Percentiles rank a stretch among this genome's conserved stretches.
Conservation (phyloP, 2,797 vertebrate species). For the Helarctos malayanus region DNA sequence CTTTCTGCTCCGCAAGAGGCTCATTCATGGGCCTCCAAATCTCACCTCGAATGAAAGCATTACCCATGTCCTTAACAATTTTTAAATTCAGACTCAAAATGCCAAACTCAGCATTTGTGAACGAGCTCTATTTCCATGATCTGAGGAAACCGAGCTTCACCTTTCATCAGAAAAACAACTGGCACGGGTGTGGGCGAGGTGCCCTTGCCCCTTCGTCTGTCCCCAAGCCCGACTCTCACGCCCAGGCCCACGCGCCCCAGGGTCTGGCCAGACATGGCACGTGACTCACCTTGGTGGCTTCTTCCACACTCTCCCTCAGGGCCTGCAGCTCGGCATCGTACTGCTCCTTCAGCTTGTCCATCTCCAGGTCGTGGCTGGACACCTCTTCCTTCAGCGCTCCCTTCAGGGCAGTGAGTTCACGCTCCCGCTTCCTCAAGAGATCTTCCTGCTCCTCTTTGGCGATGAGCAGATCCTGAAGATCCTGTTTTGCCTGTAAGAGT, state of each 20-base stretch:
- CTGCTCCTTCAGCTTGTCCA: constrained; percentile 96
- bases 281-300: constrained; percentile 92
- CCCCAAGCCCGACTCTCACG: not conserved
- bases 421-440: constrained; percentile 94
- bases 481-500: constrained; percentile 94
- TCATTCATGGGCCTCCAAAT: rapidly evolving
- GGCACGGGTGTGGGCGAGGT: rapidly evolving
- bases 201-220: not conserved
- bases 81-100: not conserved
- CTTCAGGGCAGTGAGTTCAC: constrained; percentile 97
- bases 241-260: not conserved
- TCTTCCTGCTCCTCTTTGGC: constrained; percentile 97
- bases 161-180: not conserved
- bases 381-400: constrained; percentile 98
- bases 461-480: constrained; percentile 93
- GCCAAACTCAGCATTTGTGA: not conserved
- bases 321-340: constrained; percentile 93
- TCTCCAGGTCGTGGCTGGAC: constrained; percentile 95
- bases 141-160: not conserved
- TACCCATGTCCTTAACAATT: not conserved
- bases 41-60: not conserved
- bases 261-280: not conserved
- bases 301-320: constrained; percentile 92
- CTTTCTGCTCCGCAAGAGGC: not conserved
- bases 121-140: not conserved